A percentile compares a stretch with the other conserved stretches of the same genome.
phyloP scores from a whole-genome alignment of 2,797 vertebrate genomes.

The Pseudomugil gertrudae region DNA sequence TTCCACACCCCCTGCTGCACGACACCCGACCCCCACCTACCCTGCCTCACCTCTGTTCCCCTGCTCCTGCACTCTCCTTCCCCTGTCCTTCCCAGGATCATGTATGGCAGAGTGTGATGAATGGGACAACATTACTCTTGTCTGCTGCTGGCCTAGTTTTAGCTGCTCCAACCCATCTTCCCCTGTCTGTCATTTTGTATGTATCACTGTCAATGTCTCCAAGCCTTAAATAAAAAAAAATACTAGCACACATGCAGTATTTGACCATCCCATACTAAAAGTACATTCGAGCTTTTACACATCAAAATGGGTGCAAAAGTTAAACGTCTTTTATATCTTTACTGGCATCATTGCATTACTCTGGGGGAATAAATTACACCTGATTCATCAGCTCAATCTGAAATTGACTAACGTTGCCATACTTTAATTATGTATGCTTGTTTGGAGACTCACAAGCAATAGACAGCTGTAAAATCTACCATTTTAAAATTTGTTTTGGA shows the following conservation, averaged over 20 bases:
- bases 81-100: slow-evolving; percentile 78
- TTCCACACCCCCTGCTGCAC: slow-evolving; percentile 60
- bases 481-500: slow-evolving; percentile 76
- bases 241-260: slow-evolving; percentile 1
- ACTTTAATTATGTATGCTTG: slow-evolving; percentile 75
- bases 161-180: slow-evolving; percentile 58
- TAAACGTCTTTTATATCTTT: not conserved
- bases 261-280: not conserved
- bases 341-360: slow-evolving; percentile 8
- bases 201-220: slow-evolving; percentile 31
- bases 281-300: not conserved
- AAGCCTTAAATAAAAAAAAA: slow-evolving; percentile 32
- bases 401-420: slow-evolving; percentile 56
- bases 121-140: slow-evolving; percentile 84
- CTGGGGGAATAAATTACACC: slow-evolving; percentile 21
- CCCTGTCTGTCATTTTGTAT: slow-evolving; percentile 45
- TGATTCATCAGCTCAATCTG: slow-evolving; percentile 41
- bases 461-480: slow-evolving; percentile 68
- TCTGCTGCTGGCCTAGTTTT: slow-evolving; percentile 82
- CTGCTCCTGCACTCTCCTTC: slow-evolving; percentile 76
- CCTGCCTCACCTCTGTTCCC: slow-evolving; percentile 73
- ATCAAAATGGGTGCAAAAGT: slow-evolving; percentile 3
- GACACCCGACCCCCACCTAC: slow-evolving; percentile 51
- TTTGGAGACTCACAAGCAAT: slow-evolving; percentile 57
- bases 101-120: slow-evolving; percentile 79